These are phyloP conservation scores for Pygoscelis adeliae DNA, from an alignment of 2,113 vertebrate genomes.

Conservation along the genomic window DNA sequence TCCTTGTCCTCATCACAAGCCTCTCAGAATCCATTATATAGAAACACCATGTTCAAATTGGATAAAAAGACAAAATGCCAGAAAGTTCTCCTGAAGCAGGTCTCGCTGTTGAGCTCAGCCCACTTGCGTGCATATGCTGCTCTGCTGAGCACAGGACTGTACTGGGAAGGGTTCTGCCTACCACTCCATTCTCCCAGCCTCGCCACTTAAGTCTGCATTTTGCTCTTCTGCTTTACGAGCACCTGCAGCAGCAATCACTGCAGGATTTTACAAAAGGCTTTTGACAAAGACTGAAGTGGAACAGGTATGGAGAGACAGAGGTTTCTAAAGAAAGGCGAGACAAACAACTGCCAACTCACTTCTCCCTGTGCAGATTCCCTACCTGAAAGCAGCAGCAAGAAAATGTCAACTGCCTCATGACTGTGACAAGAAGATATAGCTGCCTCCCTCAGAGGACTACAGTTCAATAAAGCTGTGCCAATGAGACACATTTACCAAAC, in stretches of 20 bases:
- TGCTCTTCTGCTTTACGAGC: neutral
- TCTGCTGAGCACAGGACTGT: neutral
- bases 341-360: neutral
- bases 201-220: neutral
- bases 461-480: neutral
- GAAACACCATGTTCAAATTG: neutral
- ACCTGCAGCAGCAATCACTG: neutral
- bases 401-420: neutral
- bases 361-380: neutral
- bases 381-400: neutral
- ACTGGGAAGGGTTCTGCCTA: neutral
- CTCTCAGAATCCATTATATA: neutral
- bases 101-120: neutral
- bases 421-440: neutral
- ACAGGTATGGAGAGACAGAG: neutral
- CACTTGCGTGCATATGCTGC: accelerated
- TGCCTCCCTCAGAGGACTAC: neutral
- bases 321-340: neutral
- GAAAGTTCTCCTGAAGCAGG: neutral
- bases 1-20: neutral
- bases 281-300: neutral
- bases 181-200: neutral
- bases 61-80: neutral
- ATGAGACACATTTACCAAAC: neutral
- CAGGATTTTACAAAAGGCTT: neutral